Conservation (phyloP, 2,797 vertebrate genomes). For the Acanthiza pusilla region DNA sequence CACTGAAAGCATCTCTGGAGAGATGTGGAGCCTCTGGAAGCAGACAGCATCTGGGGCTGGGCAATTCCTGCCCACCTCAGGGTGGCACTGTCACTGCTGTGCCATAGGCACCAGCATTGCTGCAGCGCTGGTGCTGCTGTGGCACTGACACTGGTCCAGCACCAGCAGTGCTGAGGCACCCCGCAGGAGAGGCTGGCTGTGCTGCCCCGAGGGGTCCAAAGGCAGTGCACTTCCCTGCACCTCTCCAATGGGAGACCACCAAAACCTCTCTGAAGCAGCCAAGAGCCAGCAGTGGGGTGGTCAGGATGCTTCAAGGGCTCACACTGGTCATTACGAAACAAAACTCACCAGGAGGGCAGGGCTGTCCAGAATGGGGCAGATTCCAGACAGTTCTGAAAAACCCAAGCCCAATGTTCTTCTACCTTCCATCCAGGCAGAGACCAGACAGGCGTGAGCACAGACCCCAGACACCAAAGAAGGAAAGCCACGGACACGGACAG, state of each 20-base stretch:
- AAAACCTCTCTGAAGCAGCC: accelerated
- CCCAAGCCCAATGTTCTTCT: not conserved
- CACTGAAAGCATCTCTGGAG: not conserved
- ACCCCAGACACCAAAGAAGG: not conserved
- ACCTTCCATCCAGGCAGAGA: not conserved
- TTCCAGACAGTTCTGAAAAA: not conserved
- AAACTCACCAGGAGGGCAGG: not conserved
- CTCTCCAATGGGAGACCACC: not conserved
- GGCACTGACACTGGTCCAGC: not conserved
- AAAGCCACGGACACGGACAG: not conserved
- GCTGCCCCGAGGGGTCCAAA: not conserved
- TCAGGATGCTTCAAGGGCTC: not conserved
- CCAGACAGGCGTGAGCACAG: not conserved
- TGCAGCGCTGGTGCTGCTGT: accelerated
- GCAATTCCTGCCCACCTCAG: not conserved
- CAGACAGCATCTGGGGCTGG: accelerated
- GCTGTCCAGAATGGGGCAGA: accelerated
- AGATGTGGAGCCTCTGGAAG: not conserved
- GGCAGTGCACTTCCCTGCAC: not conserved
- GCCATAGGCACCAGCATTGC: not conserved
- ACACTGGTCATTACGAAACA: not conserved
- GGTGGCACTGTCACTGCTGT: not conserved
- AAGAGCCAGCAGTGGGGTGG: accelerated
- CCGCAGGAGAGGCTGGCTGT: not conserved
- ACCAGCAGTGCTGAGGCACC: not conserved